These are phyloP conservation scores for Cygnus olor DNA, from an alignment of 2,797 vertebrate genomes.

Conservation along the genomic window DNA sequence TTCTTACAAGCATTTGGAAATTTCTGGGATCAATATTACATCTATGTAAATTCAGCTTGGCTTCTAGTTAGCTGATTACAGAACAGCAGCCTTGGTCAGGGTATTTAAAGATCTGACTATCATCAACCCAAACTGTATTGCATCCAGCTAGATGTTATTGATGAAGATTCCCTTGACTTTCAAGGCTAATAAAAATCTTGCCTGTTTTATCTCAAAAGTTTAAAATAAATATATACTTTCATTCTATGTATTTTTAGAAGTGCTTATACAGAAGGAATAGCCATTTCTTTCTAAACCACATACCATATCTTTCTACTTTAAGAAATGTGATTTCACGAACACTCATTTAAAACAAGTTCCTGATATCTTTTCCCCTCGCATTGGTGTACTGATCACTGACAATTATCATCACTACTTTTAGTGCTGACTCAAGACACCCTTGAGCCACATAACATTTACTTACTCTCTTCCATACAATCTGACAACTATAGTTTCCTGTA, in stretches of 20 bases:
- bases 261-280: not conserved
- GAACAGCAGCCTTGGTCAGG: not conserved
- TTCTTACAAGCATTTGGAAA: constrained; percentile 33
- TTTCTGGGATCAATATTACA: not conserved
- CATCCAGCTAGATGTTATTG: not conserved
- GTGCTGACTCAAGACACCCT: not conserved
- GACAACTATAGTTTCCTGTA: accelerated
- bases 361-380: not conserved
- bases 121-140: not conserved
- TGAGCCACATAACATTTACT: not conserved
- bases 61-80: not conserved
- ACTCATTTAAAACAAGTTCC: not conserved
- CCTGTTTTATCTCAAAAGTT: not conserved
- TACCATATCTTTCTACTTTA: not conserved
- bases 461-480: not conserved
- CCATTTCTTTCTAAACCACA: not conserved
- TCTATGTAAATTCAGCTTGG: not conserved
- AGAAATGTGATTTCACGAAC: not conserved
- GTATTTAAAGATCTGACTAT: not conserved
- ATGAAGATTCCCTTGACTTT: not conserved
- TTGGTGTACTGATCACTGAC: not conserved
- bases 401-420: not conserved
- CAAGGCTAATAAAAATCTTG: not conserved
- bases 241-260: not conserved
- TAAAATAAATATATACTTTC: not conserved